phyloP scores from a whole-genome alignment of 2,797 vertebrate genomes.

The Alosa sapidissima region DNA sequence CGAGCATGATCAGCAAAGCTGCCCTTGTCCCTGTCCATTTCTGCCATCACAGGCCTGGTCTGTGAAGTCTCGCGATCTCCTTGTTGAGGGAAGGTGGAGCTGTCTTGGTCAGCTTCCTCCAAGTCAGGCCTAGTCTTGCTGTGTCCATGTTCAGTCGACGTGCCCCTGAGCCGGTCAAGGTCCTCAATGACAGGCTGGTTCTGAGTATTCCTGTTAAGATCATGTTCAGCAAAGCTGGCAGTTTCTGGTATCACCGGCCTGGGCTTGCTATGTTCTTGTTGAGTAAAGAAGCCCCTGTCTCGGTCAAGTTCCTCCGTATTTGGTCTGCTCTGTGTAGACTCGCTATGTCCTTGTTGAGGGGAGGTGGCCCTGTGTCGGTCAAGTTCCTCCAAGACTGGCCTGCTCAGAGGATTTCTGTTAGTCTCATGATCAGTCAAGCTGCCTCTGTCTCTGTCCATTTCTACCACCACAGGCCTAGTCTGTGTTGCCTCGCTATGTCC shows the following conservation, averaged over 20 bases:
- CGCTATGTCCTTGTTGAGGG: not conserved
- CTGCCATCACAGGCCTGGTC: not conserved
- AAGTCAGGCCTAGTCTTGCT: not conserved
- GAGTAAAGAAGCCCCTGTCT: not conserved
- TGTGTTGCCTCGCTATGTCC: not conserved
- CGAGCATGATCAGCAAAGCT: not conserved
- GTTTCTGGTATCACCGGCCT: not conserved
- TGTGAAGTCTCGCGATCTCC: not conserved
- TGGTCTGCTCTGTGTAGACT: not conserved
- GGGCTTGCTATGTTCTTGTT: not conserved
- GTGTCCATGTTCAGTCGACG: not conserved
- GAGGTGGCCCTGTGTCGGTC: not conserved
- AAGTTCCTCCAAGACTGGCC: not conserved
- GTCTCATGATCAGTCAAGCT: not conserved
- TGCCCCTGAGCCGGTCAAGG: not conserved
- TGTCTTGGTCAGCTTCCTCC: not conserved
- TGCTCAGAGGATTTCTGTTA: conserved; percentile 34
- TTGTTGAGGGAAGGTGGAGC: not conserved
- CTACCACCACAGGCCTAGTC: not conserved
- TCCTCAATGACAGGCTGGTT: not conserved
- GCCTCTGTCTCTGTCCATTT: conserved; percentile 29
- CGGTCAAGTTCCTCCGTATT: not conserved
- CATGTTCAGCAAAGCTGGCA: not conserved
- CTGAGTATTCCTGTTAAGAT: not conserved
- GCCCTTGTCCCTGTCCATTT: conserved; percentile 28